Percentiles rank a stretch among this genome's conserved stretches.
Evolutionary conservation across 2,797 vertebrate genomes (phyloP).

Genomic region (Esox lucius): DNA sequence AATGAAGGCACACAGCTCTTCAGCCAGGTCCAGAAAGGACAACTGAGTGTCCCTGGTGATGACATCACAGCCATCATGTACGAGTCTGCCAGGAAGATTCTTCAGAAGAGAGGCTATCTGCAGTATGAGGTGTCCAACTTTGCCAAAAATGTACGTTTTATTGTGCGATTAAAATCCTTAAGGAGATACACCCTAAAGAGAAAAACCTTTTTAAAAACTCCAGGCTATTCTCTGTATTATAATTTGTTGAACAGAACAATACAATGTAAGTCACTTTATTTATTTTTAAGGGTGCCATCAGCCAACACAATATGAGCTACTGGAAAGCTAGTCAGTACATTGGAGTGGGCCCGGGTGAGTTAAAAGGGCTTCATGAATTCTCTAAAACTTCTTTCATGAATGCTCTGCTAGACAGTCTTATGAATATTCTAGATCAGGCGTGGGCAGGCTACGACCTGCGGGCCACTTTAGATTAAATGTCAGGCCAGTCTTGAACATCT

Average conservation of each 20-base stretch:
- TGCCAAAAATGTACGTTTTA: constrained; percentile 79
- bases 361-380: background rate
- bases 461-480: too few relatives aligned
- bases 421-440: too few relatives aligned
- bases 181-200: too few relatives aligned
- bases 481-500: too few relatives aligned
- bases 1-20: constrained; percentile 88
- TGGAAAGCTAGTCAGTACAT: constrained; percentile 89
- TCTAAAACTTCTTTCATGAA: too few relatives aligned
- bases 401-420: too few relatives aligned
- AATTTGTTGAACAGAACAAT: too few relatives aligned
- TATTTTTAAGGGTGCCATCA: constrained; percentile 78
- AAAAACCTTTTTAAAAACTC: too few relatives aligned
- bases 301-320: constrained; percentile 88
- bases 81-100: constrained; percentile 63
- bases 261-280: background rate
- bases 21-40: constrained; percentile 70
- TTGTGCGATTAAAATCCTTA: too few relatives aligned
- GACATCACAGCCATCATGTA: constrained; percentile 87
- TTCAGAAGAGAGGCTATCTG: constrained; percentile 75
- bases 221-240: too few relatives aligned
- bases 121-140: constrained; percentile 98
- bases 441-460: too few relatives aligned
- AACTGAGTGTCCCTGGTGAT: constrained; percentile 62
- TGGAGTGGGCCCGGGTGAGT: constrained; percentile 88